A percentile compares a stretch with the other conserved stretches of the same genome.
phyloP scores from a whole-genome alignment of 2,888 invertebrate genomes.

The Tipula confusa region DNA sequence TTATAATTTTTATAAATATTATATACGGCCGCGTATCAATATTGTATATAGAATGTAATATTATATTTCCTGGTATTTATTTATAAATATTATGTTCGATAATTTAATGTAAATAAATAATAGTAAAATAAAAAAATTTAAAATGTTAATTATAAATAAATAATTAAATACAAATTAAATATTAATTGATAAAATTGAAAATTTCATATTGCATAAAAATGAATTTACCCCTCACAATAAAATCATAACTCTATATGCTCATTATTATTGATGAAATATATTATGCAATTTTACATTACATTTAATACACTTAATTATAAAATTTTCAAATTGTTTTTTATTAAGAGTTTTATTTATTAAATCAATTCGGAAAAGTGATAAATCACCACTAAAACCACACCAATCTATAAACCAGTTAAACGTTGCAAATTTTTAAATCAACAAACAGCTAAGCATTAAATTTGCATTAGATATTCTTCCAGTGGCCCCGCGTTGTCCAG shows the following conservation, averaged over 20 bases:
- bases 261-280: background rate
- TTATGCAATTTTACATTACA: background rate
- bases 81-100: background rate
- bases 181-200: background rate
- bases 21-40: background rate
- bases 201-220: background rate
- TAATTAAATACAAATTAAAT: conserved; percentile 3
- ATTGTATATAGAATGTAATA: background rate
- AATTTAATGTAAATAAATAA: too few relatives aligned
- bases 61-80: background rate
- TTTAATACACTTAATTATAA: background rate
- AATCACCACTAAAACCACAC: too few relatives aligned
- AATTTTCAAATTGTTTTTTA: too few relatives aligned
- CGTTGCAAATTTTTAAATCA: too few relatives aligned
- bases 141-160: background rate
- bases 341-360: too few relatives aligned
- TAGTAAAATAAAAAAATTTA: background rate
- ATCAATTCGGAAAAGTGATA: too few relatives aligned
- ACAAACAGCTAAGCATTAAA: too few relatives aligned
- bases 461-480: too few relatives aligned
- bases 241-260: too few relatives aligned
- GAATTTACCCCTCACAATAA: background rate
- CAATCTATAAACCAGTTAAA: too few relatives aligned
- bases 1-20: background rate
- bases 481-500: too few relatives aligned